These are phyloP conservation scores for Calycopis cecrops DNA, from an alignment of 1,140 invertebrate genomes.

Conservation along the genomic window DNA sequence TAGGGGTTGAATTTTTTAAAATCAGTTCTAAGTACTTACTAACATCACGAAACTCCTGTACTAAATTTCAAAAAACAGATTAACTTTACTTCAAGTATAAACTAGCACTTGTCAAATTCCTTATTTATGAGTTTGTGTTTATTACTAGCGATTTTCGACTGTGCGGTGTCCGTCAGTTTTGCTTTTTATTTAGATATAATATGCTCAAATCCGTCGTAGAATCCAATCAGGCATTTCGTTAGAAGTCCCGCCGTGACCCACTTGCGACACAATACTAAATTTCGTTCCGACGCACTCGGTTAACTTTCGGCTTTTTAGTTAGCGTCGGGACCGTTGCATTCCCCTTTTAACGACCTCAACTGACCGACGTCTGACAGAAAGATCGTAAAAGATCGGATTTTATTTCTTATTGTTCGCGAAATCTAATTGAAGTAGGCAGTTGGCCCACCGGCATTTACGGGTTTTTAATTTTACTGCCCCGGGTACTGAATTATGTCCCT, in stretches of 20 bases:
- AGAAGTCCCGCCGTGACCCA: conserved; percentile 40
- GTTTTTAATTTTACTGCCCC: conserved; percentile 66
- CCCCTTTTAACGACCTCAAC: conserved; percentile 61
- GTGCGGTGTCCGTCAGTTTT: too few relatives aligned
- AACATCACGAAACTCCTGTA: too few relatives aligned
- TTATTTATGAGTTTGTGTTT: too few relatives aligned
- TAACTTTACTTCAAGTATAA: too few relatives aligned
- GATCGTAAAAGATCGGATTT: conserved; percentile 71
- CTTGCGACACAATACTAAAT: conserved; percentile 52
- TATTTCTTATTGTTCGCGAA: conserved; percentile 74
- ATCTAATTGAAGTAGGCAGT: conserved; percentile 66
- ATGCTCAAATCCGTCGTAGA: conserved; percentile 27
- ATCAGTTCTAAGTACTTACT: too few relatives aligned
- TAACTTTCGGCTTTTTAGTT: conserved; percentile 52
- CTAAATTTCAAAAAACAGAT: too few relatives aligned
- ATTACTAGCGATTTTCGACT: too few relatives aligned
- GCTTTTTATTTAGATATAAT: conserved; percentile 27
- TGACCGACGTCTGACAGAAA: conserved; percentile 60
- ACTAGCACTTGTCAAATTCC: too few relatives aligned
- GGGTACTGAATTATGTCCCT: conserved; percentile 52
- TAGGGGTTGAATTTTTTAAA: too few relatives aligned
- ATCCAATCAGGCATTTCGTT: conserved; percentile 2
- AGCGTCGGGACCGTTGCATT: conserved; percentile 57
- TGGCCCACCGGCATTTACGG: conserved; percentile 56
- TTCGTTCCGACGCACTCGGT: conserved; percentile 36